These are phyloP conservation scores for Griposia aprilina DNA, from an alignment of 2,888 invertebrate genomes.

Conservation along the genomic window DNA sequence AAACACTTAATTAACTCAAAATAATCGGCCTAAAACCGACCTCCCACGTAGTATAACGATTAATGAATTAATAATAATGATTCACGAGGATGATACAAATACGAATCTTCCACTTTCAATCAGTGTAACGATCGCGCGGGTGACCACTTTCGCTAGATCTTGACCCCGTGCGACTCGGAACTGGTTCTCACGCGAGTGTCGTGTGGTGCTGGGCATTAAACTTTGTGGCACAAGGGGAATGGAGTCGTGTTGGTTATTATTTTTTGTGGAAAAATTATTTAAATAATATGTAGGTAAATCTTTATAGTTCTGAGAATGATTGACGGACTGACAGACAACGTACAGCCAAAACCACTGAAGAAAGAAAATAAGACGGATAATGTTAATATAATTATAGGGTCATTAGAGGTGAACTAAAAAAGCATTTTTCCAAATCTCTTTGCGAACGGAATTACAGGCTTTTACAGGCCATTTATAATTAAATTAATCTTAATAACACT, in stretches of 20 bases:
- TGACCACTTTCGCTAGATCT: conserved; percentile 68
- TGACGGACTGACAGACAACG: neutral
- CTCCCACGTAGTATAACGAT: conserved; percentile 23
- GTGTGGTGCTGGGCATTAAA: conserved; percentile 57
- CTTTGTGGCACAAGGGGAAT: conserved; percentile 28
- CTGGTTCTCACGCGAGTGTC: conserved; percentile 57
- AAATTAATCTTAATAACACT: neutral
- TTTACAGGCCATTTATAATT: conserved; percentile 3
- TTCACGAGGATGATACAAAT: conserved; percentile 47
- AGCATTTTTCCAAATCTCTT: neutral
- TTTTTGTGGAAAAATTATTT: neutral
- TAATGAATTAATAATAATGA: conserved; percentile 36
- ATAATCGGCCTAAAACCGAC: neutral
- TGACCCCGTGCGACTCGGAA: conserved; percentile 68
- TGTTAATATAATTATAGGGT: neutral
- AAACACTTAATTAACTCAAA: neutral
- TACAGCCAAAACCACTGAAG: neutral
- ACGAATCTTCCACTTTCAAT: conserved; percentile 36
- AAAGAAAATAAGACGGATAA: neutral
- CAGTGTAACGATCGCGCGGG: conserved; percentile 50
- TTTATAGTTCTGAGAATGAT: neutral
- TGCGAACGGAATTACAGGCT: neutral
- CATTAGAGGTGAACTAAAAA: neutral
- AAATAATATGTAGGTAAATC: neutral
- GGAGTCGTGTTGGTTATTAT: conserved; percentile 4